Conservation (phyloP, 1,140 invertebrate species). For the Drosophila santomea region DNA sequence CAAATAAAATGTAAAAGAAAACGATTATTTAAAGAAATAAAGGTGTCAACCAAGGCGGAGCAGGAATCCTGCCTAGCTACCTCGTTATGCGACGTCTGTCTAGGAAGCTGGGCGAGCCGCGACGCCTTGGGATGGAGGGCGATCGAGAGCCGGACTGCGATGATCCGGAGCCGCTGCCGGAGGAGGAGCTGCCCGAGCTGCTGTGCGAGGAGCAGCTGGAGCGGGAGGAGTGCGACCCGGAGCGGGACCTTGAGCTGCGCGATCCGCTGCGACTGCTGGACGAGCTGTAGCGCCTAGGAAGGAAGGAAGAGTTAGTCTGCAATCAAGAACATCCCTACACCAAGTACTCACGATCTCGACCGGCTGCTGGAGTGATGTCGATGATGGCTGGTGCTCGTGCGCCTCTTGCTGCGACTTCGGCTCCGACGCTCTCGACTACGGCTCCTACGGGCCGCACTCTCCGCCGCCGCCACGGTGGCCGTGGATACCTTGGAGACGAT, state of each 20-base stretch:
- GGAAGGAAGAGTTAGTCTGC: not conserved
- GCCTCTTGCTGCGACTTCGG: constrained; percentile 66
- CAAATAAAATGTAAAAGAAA: constrained; percentile 57
- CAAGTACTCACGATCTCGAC: constrained; percentile 82
- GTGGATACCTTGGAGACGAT: constrained; percentile 83
- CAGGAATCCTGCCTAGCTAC: constrained; percentile 86
- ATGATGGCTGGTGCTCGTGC: constrained; percentile 60
- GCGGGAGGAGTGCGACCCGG: constrained; percentile 84
- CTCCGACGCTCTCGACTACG: constrained; percentile 74
- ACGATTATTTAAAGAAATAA: constrained; percentile 43
- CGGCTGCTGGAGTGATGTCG: constrained; percentile 81
- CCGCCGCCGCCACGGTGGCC: constrained; percentile 79
- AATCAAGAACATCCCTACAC: too few species aligned
- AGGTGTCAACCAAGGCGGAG: not conserved
- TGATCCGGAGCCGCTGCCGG: constrained; percentile 70
- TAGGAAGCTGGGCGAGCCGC: constrained; percentile 95
- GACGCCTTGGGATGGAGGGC: constrained; percentile 93
- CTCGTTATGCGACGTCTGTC: constrained; percentile 95
- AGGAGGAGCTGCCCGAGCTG: constrained; percentile 78
- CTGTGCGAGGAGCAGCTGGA: constrained; percentile 86
- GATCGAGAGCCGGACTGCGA: constrained; percentile 88
- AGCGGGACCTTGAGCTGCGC: constrained; percentile 85
- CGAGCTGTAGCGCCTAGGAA: constrained; percentile 83
- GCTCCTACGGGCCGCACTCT: constrained; percentile 77
- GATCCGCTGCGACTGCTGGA: constrained; percentile 83